Evolutionary conservation across 2,113 vertebrate genomes (phyloP).

Genomic region (Cyphomyrus plagiostoma): DNA sequence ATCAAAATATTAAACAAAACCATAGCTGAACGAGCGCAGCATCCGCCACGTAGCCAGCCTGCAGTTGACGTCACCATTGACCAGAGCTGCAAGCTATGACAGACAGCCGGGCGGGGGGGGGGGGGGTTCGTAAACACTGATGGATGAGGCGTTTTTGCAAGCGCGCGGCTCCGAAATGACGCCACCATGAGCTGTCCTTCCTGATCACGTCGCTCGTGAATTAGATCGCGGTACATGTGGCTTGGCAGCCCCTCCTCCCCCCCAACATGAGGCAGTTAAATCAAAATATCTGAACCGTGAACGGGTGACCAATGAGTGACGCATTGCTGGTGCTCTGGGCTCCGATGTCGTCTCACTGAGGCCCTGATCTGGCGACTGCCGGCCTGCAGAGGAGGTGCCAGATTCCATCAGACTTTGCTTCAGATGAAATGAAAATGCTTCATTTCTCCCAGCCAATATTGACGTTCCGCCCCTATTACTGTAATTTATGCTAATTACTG

Average conservation of each 20-base stretch:
- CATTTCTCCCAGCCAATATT: slow-evolving; percentile 45
- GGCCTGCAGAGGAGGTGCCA: background rate
- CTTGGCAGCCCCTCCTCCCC: background rate
- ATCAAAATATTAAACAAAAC: background rate
- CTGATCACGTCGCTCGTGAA: background rate
- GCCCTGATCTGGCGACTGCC: background rate
- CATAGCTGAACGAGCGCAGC: background rate
- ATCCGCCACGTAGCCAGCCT: background rate
- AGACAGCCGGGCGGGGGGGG: background rate
- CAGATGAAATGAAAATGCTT: slow-evolving; percentile 34
- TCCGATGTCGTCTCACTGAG: background rate
- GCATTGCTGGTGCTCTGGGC: background rate
- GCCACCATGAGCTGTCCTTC: background rate
- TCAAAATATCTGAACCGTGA: slow-evolving; percentile 10
- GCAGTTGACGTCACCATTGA: background rate
- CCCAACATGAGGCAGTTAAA: background rate
- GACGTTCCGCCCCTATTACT: slow-evolving; percentile 54
- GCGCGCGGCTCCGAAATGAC: background rate
- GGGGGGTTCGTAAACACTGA: background rate
- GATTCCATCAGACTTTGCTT: background rate
- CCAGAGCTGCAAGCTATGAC: background rate
- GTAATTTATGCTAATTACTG: slow-evolving; percentile 66
- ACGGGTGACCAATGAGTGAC: background rate
- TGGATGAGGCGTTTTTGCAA: background rate
- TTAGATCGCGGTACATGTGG: background rate